Conservation (phyloP, 2,797 vertebrate genomes). For the Enteromius treurensis region DNA sequence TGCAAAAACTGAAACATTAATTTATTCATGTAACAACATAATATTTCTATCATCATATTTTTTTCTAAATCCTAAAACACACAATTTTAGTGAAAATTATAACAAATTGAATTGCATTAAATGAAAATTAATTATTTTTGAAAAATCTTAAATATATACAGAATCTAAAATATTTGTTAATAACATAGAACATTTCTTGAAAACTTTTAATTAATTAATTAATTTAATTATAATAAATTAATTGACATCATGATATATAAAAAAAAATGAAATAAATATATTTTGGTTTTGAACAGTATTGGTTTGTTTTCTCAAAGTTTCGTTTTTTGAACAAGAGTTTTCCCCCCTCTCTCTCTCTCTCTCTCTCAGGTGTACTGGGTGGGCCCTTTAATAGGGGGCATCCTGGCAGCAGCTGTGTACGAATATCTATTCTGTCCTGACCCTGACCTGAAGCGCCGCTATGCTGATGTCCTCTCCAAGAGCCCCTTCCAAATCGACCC, state of each 20-base stretch:
- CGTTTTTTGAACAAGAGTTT: background rate
- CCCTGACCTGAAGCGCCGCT: conserved; percentile 77
- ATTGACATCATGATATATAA: background rate
- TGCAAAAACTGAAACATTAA: background rate
- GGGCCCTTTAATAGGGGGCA: conserved; percentile 85
- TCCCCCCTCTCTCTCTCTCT: conserved; percentile 13
- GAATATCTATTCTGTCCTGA: conserved; percentile 88
- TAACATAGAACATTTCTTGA: background rate
- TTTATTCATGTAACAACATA: background rate
- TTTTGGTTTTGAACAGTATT: background rate
- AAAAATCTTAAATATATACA: background rate
- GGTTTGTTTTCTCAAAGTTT: background rate
- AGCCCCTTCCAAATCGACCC: conserved; percentile 76
- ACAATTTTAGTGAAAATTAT: background rate
- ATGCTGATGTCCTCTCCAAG: conserved; percentile 81
- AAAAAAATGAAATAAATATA: background rate
- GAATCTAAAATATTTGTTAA: background rate
- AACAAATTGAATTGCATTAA: background rate
- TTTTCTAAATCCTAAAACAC: background rate
- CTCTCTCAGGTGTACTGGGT: conserved; percentile 86
- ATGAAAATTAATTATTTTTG: background rate
- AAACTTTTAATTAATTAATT: background rate
- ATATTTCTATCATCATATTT: background rate
- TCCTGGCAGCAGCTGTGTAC: conserved; percentile 84
- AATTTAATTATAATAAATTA: background rate